These are phyloP conservation scores for Pseudomyrmex sp. DNA, from an alignment of 1,140 invertebrate genomes.

Conservation along the genomic window DNA sequence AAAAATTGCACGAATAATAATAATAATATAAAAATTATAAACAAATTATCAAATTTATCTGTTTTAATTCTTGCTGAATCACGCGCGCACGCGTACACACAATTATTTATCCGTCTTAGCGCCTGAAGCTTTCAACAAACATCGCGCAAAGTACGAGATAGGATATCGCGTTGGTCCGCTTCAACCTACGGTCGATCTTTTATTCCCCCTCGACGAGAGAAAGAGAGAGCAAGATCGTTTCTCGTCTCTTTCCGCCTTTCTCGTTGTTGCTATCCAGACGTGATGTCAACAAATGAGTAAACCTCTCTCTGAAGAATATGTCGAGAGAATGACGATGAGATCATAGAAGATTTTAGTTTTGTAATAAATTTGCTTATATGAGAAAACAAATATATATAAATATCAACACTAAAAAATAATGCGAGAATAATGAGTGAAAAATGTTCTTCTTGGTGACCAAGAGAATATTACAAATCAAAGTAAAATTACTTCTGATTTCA, in stretches of 20 bases:
- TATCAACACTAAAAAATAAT: not conserved
- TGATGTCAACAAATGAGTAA: conserved; percentile 23
- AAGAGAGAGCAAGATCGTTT: too few species aligned
- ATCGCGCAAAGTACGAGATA: conserved; percentile 22
- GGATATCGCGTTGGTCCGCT: conserved; percentile 40
- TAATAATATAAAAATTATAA: too few species aligned
- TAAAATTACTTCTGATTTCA: not conserved
- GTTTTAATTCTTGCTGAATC: conserved; percentile 2
- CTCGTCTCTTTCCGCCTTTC: conserved; percentile 10
- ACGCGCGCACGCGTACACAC: too few species aligned
- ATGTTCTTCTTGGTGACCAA: not conserved
- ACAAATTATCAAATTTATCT: not conserved
- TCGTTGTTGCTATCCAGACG: conserved; percentile 26
- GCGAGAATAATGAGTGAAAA: too few species aligned
- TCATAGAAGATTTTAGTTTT: not conserved
- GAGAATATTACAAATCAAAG: not conserved
- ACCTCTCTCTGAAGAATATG: not conserved
- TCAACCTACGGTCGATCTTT: conserved; percentile 45
- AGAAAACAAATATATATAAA: too few species aligned
- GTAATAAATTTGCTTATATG: too few species aligned
- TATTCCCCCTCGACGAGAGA: conserved; percentile 31
- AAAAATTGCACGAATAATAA: not conserved
- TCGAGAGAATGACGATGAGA: not conserved
- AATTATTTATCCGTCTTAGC: conserved; percentile 30
- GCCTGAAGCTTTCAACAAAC: conserved; percentile 13